Conservation (phyloP, 2,113 vertebrate genomes). For the Callaeas wilsoni region DNA sequence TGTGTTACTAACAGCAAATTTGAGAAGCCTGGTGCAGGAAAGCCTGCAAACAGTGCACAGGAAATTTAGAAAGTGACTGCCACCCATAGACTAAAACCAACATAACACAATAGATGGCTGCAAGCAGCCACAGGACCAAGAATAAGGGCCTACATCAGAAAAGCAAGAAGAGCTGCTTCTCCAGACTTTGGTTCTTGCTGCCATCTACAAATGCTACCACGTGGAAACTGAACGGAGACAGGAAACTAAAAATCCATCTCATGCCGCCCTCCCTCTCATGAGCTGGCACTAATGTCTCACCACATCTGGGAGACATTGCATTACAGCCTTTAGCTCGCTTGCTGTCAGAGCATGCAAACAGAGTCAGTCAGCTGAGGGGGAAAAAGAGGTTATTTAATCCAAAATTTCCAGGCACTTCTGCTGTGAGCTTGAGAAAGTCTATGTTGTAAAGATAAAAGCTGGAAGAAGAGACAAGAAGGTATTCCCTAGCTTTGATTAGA, state of each 20-base stretch:
- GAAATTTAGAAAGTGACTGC: slow-evolving; percentile 64
- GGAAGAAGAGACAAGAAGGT: not conserved
- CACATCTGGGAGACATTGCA: too few species aligned
- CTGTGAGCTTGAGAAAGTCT: not conserved
- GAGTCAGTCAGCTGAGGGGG: not conserved
- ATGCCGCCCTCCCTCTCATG: not conserved
- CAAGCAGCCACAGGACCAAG: not conserved
- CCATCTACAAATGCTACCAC: not conserved
- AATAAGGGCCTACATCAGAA: not conserved
- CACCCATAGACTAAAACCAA: slow-evolving; percentile 63
- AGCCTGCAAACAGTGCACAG: not conserved
- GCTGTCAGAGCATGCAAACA: not conserved
- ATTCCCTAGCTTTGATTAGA: not conserved
- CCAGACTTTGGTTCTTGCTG: not conserved
- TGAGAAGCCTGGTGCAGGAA: not conserved
- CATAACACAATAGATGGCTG: not conserved
- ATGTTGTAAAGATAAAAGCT: not conserved
- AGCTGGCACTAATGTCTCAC: not conserved
- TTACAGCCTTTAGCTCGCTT: not conserved
- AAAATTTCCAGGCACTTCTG: not conserved
- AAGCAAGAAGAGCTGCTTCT: not conserved
- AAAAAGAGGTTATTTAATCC: not conserved
- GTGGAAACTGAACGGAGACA: not conserved
- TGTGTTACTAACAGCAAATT: slow-evolving; percentile 24
- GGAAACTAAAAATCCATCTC: not conserved